These are phyloP conservation scores for Heterochromis multidens DNA, from an alignment of 2,113 vertebrate genomes.

Conservation along the genomic window DNA sequence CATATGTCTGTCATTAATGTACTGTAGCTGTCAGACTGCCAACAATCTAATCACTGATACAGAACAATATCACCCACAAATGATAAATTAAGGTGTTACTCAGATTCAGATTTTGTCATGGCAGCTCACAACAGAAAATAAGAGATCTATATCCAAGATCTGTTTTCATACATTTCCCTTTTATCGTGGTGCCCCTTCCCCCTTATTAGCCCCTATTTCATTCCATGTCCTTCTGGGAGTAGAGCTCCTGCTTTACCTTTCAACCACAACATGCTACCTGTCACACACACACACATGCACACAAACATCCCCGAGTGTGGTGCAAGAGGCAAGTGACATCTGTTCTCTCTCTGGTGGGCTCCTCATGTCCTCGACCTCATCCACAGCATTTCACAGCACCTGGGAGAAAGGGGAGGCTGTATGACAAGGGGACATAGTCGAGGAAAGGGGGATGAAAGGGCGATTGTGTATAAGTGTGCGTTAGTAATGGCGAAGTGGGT, in stretches of 20 bases:
- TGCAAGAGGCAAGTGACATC: constrained; percentile 74
- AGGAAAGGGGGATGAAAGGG: constrained; percentile 37
- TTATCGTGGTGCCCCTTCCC: neutral
- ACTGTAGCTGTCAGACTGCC: constrained; percentile 6
- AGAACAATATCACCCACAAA: constrained; percentile 42
- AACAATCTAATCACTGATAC: constrained; percentile 30
- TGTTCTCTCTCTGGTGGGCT: constrained; percentile 71
- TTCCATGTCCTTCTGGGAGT: constrained; percentile 53
- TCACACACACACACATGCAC: constrained; percentile 51
- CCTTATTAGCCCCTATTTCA: constrained; percentile 10
- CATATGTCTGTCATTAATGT: constrained; percentile 4
- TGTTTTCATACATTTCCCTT: constrained; percentile 25
- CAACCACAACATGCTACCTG: constrained; percentile 63
- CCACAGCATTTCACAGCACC: constrained; percentile 55
- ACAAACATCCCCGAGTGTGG: constrained; percentile 29
- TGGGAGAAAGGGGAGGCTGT: constrained; percentile 40
- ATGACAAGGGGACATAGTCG: constrained; percentile 51
- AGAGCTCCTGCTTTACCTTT: constrained; percentile 43
- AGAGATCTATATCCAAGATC: constrained; percentile 2
- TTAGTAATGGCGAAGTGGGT: neutral
- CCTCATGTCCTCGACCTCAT: constrained; percentile 67
- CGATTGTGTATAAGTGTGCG: neutral
- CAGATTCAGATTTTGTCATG: neutral
- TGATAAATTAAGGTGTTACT: constrained; percentile 40
- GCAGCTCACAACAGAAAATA: neutral